Evolutionary conservation across 2,888 invertebrate species (phyloP).

Genomic region (Archaeoteleia sp.): DNA sequence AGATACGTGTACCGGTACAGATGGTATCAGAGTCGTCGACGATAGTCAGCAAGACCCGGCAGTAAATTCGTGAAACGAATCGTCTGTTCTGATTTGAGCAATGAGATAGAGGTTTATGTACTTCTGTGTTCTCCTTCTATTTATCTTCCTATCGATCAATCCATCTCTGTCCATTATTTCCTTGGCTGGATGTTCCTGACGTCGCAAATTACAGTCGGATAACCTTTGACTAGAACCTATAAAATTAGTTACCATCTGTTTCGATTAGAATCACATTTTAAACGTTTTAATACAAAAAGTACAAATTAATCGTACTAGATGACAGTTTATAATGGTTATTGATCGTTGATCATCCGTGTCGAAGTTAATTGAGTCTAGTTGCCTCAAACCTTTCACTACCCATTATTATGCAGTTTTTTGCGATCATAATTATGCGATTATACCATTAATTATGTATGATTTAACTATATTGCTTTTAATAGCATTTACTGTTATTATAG

Average conservation of each 20-base stretch:
- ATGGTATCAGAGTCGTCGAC: constrained; percentile 24
- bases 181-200: constrained; percentile 10
- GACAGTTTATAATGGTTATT: no score
- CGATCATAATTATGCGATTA: no score
- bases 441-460: no score
- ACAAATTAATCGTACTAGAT: not conserved
- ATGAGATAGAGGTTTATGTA: constrained; percentile 52
- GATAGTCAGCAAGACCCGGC: constrained; percentile 58
- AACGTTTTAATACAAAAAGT: not conserved
- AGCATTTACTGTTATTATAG: no score
- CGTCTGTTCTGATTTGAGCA: constrained; percentile 51
- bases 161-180: constrained; percentile 12
- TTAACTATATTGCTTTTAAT: no score
- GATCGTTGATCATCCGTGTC: no score
- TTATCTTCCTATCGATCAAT: constrained; percentile 20
- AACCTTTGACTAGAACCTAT: constrained; percentile 13
- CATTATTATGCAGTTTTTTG: no score
- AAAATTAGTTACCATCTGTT: constrained; percentile 13
- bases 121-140: constrained; percentile 18
- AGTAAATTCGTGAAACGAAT: constrained; percentile 64
- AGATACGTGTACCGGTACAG: constrained; percentile 25
- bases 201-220: constrained; percentile 18
- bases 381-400: no score
- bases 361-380: no score
- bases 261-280: not conserved